Base-by-base conservation (phyloP, 2,797 vertebrate species). In the Chanos chanos region DNA sequence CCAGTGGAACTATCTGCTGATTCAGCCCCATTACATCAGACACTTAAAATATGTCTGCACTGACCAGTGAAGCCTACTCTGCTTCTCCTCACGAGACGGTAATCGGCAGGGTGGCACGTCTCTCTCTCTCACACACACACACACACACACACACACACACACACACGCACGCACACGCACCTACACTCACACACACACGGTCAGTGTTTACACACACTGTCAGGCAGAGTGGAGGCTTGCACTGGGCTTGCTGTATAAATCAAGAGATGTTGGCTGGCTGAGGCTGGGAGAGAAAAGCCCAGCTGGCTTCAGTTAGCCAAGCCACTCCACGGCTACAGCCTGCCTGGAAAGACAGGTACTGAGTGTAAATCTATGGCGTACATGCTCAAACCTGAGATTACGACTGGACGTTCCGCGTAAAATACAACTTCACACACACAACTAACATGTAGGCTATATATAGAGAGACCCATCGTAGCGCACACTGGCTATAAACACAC, bases 21-120 rank as follows among this genome's bases (percentile, higher is more conserved):
- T 85, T 90, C 90, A 92, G 91, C 86, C 82, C 85, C 89, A 89
- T 91, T 89, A 92, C 87, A 90, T 91, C 88, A 91, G 87, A 83
- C 85, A 81, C 83, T 85, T 92, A 92, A 89, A 89, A 91, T 91
- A 91, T 83, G 89, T 88, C 88, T 89, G 75, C 75, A 76, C 81
- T 90, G 87, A 89, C 82, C 81, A 83, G 81, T 84, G 44, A 82
- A 87, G 79, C 71, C 81, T 83, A 77, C 74, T 82, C 85, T 86
- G 86, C 72, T 82, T 83, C 87, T 85, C 84, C 77, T 89, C 89
- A 90, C 73, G 73, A 80, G 81, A 82, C 81, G 82, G 85, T 88
- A 87, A 88, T 88, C 86, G 81, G 65, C 82, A 65, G 64, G 77
- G 71, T 81, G 85, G 80, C 81, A 84, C 81, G 82, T 82, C 80